Evolutionary conservation across 2,797 vertebrate species (phyloP).

Genomic region (Sciurus carolinensis): DNA sequence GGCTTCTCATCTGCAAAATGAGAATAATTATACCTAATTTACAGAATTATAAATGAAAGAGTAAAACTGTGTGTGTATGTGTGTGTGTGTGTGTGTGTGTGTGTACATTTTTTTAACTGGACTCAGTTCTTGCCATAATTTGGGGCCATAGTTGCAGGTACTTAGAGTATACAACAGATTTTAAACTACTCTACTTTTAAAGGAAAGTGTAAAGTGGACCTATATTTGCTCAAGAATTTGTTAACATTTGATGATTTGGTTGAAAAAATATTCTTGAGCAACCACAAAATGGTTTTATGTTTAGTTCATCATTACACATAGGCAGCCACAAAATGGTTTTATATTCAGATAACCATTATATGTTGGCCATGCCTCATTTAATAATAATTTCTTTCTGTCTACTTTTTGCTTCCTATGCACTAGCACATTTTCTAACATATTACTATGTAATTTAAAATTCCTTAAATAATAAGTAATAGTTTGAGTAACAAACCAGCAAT

Average conservation of each 20-base stretch:
- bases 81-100: too few species aligned
- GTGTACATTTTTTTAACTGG: neutral
- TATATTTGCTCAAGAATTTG: conserved; percentile 43
- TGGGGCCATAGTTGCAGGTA: neutral
- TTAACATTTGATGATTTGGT: conserved; percentile 64
- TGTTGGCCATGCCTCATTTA: conserved; percentile 69
- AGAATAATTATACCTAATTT: neutral
- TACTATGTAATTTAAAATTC: conserved; percentile 55
- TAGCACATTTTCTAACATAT: conserved; percentile 56
- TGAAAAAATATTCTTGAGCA: conserved; percentile 71
- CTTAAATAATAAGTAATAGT: conserved; percentile 67
- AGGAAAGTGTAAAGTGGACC: neutral
- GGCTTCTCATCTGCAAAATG: neutral
- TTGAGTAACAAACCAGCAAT: conserved; percentile 8
- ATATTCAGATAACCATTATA: conserved; percentile 69
- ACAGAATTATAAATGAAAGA: conserved; percentile 4
- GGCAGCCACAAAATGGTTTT: conserved; percentile 60
- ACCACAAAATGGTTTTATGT: conserved; percentile 63
- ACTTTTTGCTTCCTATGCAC: conserved; percentile 26
- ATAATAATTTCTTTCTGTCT: conserved; percentile 73
- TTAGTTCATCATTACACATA: conserved; percentile 53
- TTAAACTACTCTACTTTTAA: conserved; percentile 39
- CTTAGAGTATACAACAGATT: conserved; percentile 11
- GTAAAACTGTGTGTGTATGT: too few species aligned
- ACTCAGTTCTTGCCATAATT: neutral